Conservation (phyloP, 1,140 invertebrate genomes). For the Neodiprion lecontei region DNA sequence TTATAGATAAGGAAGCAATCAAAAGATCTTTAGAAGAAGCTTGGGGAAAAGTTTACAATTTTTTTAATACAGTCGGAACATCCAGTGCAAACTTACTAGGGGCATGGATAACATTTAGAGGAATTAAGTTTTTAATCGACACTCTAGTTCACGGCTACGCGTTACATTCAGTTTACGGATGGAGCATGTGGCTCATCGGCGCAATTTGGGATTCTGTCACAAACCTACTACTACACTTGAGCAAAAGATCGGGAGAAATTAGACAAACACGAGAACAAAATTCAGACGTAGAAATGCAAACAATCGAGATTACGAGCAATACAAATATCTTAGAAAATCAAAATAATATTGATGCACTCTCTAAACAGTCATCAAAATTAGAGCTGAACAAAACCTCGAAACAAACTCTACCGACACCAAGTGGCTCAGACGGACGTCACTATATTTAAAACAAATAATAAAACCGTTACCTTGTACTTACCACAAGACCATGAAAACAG, state of each 20-base stretch:
- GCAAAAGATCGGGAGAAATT: background rate
- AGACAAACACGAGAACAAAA: no score
- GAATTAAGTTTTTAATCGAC: conserved; percentile 17
- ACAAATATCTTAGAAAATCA: no score
- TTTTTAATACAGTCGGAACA: background rate
- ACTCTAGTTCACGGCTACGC: conserved; percentile 20
- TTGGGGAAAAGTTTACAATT: background rate
- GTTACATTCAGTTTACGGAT: conserved; percentile 17
- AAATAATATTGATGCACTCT: no score
- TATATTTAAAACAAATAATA: no score
- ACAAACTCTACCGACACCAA: no score
- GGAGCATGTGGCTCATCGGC: background rate
- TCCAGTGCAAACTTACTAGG: conserved; percentile 14
- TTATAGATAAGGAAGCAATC: conserved; percentile 12
- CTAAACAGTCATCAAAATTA: no score
- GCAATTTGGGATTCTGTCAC: background rate
- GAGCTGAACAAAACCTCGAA: no score
- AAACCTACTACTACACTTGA: conserved; percentile 16
- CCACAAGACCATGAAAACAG: no score
- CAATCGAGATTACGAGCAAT: no score
- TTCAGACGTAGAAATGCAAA: no score
- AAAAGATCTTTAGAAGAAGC: background rate
- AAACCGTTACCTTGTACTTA: no score
- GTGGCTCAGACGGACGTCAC: no score
- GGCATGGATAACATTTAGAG: background rate